Base-by-base conservation (phyloP, 2,888 invertebrate genomes). In the Uloborus plumipes region DNA sequence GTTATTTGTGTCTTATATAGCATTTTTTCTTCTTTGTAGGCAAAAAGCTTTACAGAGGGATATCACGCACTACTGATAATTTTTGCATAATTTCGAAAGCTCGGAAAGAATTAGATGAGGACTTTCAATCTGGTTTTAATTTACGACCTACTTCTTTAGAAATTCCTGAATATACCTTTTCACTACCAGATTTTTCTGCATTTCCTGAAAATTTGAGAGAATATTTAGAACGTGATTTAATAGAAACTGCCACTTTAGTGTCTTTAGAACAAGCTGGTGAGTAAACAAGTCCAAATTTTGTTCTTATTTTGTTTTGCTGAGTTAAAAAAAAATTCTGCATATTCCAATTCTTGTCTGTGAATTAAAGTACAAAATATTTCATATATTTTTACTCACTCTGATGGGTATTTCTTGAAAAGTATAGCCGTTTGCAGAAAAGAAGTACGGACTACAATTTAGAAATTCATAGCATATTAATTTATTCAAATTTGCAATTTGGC, bases 151-250 rank as follows among this genome's bases (percentile, higher is more conserved):
- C 91, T 11, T 69, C 65, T 16, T 89, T 90, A 67, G 92, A 92
- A 85, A 92, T 92, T 51, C 92, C 92, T 0, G 91, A 91, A 85
- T 92, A 90, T 88, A 94, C 94, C 39, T 93, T 95, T 87, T 92
- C 94, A 62, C 91, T 95, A 84, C 95, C 95, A 3, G 94, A 95
- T 88, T 91, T 95, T 85, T 92, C 93, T 0, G 91, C 92, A 31
- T 93, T 93, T 88, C 92, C 93, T 89, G 92, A 91, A 86, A 92
- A 92, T 75, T 93, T 93, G 88, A 90, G 92, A 62, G 90, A 92
- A 87, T 95, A 95, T 90, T 90, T 96, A 87, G 94, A 95, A 88
- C 94, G 93, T 88, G 95, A 96, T 88, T 91, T 96, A 59, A 93
- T 96, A 77, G 95, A 96, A 87, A 93, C 93, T 50, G 93, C 94